Conservation (phyloP, 2,113 vertebrate species). For the Gallinago jamesoni region DNA sequence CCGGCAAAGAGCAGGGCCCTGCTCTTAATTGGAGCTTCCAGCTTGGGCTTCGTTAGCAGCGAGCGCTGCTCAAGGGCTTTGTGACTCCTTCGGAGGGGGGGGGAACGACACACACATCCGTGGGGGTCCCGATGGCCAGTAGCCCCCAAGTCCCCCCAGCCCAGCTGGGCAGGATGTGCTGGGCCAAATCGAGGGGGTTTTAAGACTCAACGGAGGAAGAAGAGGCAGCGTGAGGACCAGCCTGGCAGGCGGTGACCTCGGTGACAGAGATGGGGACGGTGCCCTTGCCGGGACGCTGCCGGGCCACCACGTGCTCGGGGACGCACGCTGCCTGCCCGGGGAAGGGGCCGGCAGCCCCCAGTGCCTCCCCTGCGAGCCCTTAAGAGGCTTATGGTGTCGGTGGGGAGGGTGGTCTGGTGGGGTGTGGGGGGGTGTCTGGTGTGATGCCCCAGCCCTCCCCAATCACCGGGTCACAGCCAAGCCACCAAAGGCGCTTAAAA, state of each 20-base stretch:
- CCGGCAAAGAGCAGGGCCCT: neutral
- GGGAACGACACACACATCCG: no score
- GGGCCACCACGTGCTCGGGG: neutral
- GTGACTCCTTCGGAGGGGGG: neutral
- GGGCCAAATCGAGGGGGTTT: neutral
- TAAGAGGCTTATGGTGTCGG: neutral
- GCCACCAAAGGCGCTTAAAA: neutral
- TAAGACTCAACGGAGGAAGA: neutral
- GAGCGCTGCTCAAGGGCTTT: rapidly evolving
- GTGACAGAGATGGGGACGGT: rapidly evolving
- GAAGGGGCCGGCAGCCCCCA: neutral
- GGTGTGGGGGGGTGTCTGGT: neutral
- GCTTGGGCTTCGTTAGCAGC: rapidly evolving
- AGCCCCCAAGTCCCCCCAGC: neutral
- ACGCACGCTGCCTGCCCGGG: neutral
- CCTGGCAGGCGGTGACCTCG: neutral
- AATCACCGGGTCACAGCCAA: neutral
- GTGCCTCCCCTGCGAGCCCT: neutral
- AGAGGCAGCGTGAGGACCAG: neutral
- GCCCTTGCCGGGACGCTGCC: neutral
- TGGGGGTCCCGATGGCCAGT: rapidly evolving
- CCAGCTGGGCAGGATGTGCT: rapidly evolving
- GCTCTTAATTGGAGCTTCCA: neutral
- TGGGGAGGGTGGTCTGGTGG: neutral
- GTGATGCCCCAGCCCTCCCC: neutral